Base-by-base conservation (phyloP, 2,797 vertebrate species). In the Lutjanus campechanus region DNA sequence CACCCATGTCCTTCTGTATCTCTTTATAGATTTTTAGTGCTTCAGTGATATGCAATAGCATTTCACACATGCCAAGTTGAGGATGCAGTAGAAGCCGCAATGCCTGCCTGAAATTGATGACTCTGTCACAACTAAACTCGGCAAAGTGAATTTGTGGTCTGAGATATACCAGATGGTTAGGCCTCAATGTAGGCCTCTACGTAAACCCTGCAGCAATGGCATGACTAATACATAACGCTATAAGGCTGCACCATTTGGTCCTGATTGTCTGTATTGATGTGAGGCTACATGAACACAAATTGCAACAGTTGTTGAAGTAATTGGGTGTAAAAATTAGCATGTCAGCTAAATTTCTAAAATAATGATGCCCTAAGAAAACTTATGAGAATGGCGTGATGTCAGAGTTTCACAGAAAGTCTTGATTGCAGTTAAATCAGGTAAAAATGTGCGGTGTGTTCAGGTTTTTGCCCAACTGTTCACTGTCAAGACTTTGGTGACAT, bases 211-310 rank as follows among this genome's bases (percentile, higher is more conserved):
- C 90, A 92, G 93, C 93, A 71, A 91, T 80, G 76, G 82, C 88
- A 94, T 95, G 90, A 95, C 91, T 95, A 93, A 95, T 93, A 84
- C 84, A 95, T 92, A 77, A 82, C 70, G 29, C 88, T 89, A 84
- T 86, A 83, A 91, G 88, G 84, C 88, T 78, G 81, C 74, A 82
- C 83, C 91, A 90, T 88, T 91, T 91, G 85, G 69, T 88, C 69
- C 76, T 70, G 83, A 61, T 82, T 12, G 36, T 69, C 62, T 22
- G 15, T 46, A 64, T 68, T 84, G 74, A 76, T 79, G 81, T 25
- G 68, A 69, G 58, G 44, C 75, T 69, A 15, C 54, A 76, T 40
- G 17, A 43, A 72, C 40, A 68, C 77, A 81, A 60, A 64, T 46
- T 68, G 7, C 12, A 58, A 69, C 64, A 85, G 64, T 72, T 76